A percentile compares a stretch with the other conserved stretches of the same genome.
Evolutionary conservation across 2,888 invertebrate genomes (phyloP).

Genomic region (Bibio marci): DNA sequence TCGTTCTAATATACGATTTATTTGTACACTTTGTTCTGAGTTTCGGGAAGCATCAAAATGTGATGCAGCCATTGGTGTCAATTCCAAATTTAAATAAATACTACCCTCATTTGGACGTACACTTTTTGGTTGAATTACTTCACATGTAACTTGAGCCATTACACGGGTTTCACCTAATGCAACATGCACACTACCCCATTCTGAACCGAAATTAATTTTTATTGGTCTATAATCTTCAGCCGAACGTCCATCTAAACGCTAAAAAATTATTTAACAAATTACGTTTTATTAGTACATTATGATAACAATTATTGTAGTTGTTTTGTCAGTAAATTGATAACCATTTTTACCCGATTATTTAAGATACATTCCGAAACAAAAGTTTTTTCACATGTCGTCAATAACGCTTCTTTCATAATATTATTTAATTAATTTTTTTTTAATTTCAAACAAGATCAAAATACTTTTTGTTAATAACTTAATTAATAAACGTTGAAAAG

Average conservation of each 20-base stretch:
- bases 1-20: conserved; percentile 70
- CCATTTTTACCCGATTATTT: conserved; percentile 37
- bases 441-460: too few species aligned
- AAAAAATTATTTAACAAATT: conserved; percentile 3
- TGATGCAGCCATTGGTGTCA: conserved; percentile 72
- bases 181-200: conserved; percentile 66
- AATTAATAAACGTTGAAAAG: too few species aligned
- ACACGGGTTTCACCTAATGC: conserved; percentile 71
- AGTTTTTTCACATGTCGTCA: conserved; percentile 54
- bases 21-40: conserved; percentile 45
- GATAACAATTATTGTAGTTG: too few species aligned
- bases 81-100: conserved; percentile 68
- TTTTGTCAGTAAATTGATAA: neutral
- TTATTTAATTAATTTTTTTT: too few species aligned
- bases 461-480: too few species aligned
- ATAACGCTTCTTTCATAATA: conserved; percentile 32
- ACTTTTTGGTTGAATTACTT: conserved; percentile 68
- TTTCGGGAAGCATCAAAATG: conserved; percentile 66
- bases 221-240: conserved; percentile 55
- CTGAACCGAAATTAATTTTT: conserved; percentile 59
- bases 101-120: conserved; percentile 80
- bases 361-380: conserved; percentile 47
- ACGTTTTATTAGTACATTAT: too few species aligned
- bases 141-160: conserved; percentile 74
- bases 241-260: conserved; percentile 67